Percentiles rank a stretch among this genome's conserved stretches.
phyloP scores from a whole-genome alignment of 2,888 invertebrate species.

The Lacanobia wlatinum region DNA sequence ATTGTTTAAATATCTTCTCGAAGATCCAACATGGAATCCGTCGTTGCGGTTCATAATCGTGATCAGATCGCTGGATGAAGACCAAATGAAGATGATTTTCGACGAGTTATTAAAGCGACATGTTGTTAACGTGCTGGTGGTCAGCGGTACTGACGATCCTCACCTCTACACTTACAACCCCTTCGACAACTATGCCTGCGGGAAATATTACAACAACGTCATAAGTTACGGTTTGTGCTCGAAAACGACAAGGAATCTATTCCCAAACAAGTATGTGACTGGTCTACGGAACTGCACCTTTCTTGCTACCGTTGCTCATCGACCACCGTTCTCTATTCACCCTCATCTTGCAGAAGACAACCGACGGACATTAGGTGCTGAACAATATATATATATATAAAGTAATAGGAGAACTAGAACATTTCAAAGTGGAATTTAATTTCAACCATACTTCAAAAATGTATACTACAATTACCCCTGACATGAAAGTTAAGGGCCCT shows the following conservation, averaged over 20 bases:
- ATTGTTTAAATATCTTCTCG: constrained; percentile 58
- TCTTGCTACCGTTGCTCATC: constrained; percentile 62
- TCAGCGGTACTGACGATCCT: constrained; percentile 69
- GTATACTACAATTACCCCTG: constrained; percentile 12
- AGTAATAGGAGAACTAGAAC: constrained; percentile 42
- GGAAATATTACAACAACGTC: constrained; percentile 72
- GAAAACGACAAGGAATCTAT: constrained; percentile 58
- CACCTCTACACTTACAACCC: constrained; percentile 79
- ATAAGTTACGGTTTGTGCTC: constrained; percentile 74
- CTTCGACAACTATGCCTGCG: constrained; percentile 78
- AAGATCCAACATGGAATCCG: constrained; percentile 74
- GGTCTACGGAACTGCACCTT: constrained; percentile 76
- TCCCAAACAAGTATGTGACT: constrained; percentile 69
- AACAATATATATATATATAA: constrained; percentile 47
- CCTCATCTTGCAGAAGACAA: constrained; percentile 35
- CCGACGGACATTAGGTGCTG: constrained; percentile 31
- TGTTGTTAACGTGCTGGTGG: constrained; percentile 70
- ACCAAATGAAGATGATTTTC: constrained; percentile 69
- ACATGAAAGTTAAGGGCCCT: constrained; percentile 39
- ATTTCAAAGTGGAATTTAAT: constrained; percentile 42
- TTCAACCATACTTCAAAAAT: constrained; percentile 10
- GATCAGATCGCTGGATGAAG: constrained; percentile 56
- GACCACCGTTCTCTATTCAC: constrained; percentile 43
- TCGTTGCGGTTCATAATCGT: constrained; percentile 70
- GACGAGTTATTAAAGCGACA: constrained; percentile 69